A percentile compares a stretch with the other conserved stretches of the same genome.
Conservation (phyloP, 2,113 vertebrate genomes). For the Pan paniscus region DNA sequence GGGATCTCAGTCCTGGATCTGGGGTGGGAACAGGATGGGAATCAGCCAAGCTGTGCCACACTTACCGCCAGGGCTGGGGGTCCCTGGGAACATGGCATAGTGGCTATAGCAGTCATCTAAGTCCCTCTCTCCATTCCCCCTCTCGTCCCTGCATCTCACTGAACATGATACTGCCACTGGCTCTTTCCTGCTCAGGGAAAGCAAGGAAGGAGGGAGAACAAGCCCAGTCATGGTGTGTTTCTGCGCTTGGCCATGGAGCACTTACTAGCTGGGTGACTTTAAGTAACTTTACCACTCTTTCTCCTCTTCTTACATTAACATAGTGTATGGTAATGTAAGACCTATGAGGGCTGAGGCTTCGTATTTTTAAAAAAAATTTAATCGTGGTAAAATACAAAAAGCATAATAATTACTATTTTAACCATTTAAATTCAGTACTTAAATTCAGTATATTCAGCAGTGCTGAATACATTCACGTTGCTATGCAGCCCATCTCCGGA, state of each 20-base stretch:
- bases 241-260: too few species aligned
- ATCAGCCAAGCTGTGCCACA: not conserved
- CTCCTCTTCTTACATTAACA: not conserved
- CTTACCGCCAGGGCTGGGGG: not conserved
- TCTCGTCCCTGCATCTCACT: not conserved
- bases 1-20: slow-evolving; percentile 53
- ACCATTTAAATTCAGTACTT: not conserved
- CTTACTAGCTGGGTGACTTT: not conserved
- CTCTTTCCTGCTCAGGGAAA: not conserved
- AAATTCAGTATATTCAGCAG: not conserved
- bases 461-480: not conserved
- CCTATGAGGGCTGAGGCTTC: not conserved
- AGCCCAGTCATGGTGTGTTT: not conserved
- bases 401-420: not conserved
- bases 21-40: not conserved
- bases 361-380: not conserved
- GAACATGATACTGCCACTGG: not conserved
- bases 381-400: not conserved
- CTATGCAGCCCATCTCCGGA: not conserved
- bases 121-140: not conserved
- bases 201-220: not conserved
- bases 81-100: not conserved
- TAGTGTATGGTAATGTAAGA: not conserved
- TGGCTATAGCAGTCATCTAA: not conserved
- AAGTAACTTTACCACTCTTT: not conserved